phyloP scores from a whole-genome alignment of 2,888 invertebrate genomes.

The Kryphioiulus occultus region DNA sequence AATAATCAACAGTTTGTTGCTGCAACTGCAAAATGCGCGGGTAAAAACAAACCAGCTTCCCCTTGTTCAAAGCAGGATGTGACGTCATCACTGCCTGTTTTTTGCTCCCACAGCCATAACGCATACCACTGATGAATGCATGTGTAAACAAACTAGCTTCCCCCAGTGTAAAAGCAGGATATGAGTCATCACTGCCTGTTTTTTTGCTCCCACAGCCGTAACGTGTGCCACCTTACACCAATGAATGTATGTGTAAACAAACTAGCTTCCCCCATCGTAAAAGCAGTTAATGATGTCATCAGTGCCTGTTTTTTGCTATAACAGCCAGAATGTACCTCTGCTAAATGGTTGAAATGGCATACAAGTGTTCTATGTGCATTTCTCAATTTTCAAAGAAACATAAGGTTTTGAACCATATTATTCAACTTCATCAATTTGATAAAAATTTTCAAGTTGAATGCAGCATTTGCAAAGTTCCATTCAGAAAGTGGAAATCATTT shows the following conservation, averaged over 20 bases:
- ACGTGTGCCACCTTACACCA: too few relatives aligned
- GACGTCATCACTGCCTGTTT: too few relatives aligned
- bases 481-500: neutral
- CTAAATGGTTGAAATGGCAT: neutral
- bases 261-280: too few relatives aligned
- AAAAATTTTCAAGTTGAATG: neutral
- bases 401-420: neutral
- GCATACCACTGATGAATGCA: too few relatives aligned
- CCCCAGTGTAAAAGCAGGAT: too few relatives aligned
- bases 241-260: too few relatives aligned
- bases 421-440: neutral
- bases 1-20: too few relatives aligned
- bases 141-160: neutral
- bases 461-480: neutral
- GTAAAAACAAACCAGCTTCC: neutral
- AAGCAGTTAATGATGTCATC: neutral
- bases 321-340: neutral
- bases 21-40: neutral
- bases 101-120: too few relatives aligned
- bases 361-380: neutral
- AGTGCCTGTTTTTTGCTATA: neutral
- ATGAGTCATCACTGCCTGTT: too few relatives aligned
- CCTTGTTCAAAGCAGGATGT: too few relatives aligned
- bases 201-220: too few relatives aligned
- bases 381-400: neutral